Evolutionary conservation across 1,140 invertebrate genomes (phyloP).

Genomic region (Helicoverpa zea): DNA sequence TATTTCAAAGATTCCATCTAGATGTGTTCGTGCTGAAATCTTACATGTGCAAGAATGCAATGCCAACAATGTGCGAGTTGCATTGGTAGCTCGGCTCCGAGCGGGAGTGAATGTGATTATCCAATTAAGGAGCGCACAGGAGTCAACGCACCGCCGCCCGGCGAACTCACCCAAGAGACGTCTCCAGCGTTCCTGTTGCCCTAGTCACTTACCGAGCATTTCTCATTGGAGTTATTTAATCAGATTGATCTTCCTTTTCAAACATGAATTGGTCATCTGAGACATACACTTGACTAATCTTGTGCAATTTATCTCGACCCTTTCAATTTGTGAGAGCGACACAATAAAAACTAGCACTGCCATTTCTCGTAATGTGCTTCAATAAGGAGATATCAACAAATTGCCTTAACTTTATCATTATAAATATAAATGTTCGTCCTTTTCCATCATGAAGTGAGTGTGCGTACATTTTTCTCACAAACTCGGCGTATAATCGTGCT

Average conservation of each 20-base stretch:
- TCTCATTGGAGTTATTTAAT: slow-evolving; percentile 12
- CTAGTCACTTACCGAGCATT: slow-evolving; percentile 8
- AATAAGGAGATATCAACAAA: not conserved
- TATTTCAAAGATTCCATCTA: not conserved
- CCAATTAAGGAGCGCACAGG: slow-evolving; percentile 65
- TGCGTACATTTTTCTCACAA: slow-evolving; percentile 16
- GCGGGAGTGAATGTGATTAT: slow-evolving; percentile 61
- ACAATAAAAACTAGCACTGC: slow-evolving; percentile 2
- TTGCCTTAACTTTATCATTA: not conserved
- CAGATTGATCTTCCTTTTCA: slow-evolving; percentile 32
- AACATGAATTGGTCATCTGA: slow-evolving; percentile 14
- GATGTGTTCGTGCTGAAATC: slow-evolving; percentile 1
- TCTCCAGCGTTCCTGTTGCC: slow-evolving; percentile 17
- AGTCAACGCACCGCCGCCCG: slow-evolving; percentile 60
- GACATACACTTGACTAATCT: slow-evolving; percentile 3
- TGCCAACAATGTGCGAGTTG: slow-evolving; percentile 29
- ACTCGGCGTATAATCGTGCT: slow-evolving; percentile 24
- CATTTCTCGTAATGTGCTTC: slow-evolving; percentile 3
- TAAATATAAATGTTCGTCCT: not conserved
- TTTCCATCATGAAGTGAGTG: not conserved
- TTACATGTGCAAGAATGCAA: slow-evolving; percentile 24
- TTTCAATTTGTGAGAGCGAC: slow-evolving; percentile 3
- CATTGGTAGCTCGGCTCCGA: slow-evolving; percentile 29
- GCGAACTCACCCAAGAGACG: slow-evolving; percentile 1
- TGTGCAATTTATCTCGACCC: not conserved